Conservation (phyloP, 2,888 invertebrate genomes). For the Schizotus pectinicornis region DNA sequence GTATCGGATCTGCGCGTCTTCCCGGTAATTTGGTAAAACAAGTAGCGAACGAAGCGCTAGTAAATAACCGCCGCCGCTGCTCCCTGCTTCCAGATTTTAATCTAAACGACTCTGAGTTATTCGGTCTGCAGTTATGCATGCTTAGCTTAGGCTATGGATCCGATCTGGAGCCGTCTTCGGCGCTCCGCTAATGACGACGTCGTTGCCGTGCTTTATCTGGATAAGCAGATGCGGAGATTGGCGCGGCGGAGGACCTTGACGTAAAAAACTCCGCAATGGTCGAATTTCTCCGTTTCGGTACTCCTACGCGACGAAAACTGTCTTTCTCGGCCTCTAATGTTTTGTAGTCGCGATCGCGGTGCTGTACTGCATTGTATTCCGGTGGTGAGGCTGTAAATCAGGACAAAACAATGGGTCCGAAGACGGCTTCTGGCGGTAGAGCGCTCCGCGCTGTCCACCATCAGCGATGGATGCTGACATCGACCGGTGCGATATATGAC, state of each 20-base stretch:
- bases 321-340: constrained; percentile 25
- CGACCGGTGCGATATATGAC: constrained; percentile 34
- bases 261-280: no score
- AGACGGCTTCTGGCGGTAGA: constrained; percentile 31
- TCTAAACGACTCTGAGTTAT: constrained; percentile 56
- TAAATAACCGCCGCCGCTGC: constrained; percentile 42
- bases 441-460: constrained; percentile 21
- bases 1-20: constrained; percentile 50
- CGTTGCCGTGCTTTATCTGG: no score
- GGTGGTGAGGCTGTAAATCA: constrained; percentile 52
- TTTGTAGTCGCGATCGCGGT: constrained; percentile 31
- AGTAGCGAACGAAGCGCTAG: constrained; percentile 54
- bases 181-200: no score
- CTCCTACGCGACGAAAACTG: constrained; percentile 20
- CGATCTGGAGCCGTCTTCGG: no score
- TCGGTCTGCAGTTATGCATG: constrained; percentile 52
- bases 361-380: constrained; percentile 55
- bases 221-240: no score
- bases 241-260: no score
- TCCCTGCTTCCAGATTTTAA: constrained; percentile 48
- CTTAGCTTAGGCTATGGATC: constrained; percentile 25
- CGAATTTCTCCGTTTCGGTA: not conserved
- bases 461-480: constrained; percentile 29
- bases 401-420: constrained; percentile 49
- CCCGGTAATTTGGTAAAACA: constrained; percentile 57